These are phyloP conservation scores for Phyllotreta cruciferae DNA, from an alignment of 2,888 invertebrate genomes.

Conservation along the genomic window DNA sequence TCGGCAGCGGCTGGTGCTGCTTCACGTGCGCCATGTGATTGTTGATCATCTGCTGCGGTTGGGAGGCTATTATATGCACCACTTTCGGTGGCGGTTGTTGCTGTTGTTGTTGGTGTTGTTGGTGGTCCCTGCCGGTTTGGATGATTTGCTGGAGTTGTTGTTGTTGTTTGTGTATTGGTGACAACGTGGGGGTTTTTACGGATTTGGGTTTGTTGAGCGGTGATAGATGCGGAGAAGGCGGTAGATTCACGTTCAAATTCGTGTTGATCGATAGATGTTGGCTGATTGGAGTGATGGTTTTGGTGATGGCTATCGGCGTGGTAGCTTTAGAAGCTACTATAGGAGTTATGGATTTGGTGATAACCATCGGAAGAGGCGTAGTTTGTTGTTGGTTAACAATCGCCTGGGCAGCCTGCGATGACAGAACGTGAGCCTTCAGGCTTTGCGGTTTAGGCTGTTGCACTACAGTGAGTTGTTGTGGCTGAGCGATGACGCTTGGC, in stretches of 20 bases:
- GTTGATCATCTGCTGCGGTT: conserved; percentile 47
- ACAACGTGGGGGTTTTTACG: conserved; percentile 47
- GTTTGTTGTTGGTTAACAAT: conserved; percentile 47
- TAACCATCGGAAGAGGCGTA: conserved; percentile 32
- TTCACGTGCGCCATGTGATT: conserved; percentile 61
- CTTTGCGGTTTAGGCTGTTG: conserved; percentile 63
- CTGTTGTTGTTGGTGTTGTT: background rate
- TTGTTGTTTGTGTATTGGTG: conserved; percentile 45
- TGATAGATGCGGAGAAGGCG: conserved; percentile 51
- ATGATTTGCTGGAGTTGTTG: conserved; percentile 46
- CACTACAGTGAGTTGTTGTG: conserved; percentile 41
- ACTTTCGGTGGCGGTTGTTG: conserved; percentile 33
- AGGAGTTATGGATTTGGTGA: conserved; percentile 24
- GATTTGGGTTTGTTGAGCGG: conserved; percentile 46
- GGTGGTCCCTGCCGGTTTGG: conserved; percentile 41
- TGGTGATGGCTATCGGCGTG: conserved; percentile 31
- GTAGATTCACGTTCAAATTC: conserved; percentile 47
- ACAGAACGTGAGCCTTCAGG: conserved; percentile 70
- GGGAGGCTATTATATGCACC: too few species aligned
- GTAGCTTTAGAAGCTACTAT: conserved; percentile 24
- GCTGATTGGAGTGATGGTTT: conserved; percentile 48
- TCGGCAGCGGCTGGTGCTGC: conserved; percentile 45
- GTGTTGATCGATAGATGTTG: conserved; percentile 56
- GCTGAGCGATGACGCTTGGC: conserved; percentile 41
- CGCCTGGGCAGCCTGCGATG: conserved; percentile 61